Conservation (phyloP, 2,888 invertebrate genomes). For the Capitulum mitella region DNA sequence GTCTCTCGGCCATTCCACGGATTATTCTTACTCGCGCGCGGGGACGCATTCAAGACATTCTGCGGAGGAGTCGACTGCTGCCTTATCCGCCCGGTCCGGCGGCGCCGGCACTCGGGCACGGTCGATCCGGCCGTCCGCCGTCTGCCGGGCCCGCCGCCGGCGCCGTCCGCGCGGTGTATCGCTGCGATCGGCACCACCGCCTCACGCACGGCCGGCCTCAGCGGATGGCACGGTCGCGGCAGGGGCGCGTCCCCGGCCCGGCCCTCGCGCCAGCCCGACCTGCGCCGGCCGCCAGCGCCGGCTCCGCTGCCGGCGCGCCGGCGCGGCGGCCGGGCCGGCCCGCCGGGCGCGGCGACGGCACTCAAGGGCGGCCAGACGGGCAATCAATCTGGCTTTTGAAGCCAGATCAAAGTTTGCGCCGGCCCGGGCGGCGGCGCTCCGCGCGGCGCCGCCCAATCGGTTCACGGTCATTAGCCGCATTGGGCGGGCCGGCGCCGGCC, state of each 20-base stretch:
- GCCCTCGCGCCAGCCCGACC: neutral
- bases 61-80: no score
- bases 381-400: slow-evolving; percentile 26
- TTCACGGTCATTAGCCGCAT: neutral
- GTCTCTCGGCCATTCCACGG: no score
- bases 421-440: neutral
- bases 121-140: no score
- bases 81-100: no score
- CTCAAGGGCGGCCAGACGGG: neutral
- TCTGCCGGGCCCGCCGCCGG: no score
- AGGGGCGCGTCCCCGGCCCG: neutral
- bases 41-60: no score
- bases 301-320: neutral
- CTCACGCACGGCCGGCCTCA: no score
- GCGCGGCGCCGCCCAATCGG: neutral
- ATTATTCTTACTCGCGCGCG: no score
- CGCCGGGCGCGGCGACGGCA: neutral
- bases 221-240: no score
- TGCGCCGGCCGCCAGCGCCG: neutral
- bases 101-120: no score
- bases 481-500: neutral
- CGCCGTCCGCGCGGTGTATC: no score
- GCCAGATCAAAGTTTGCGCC: neutral
- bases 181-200: no score
- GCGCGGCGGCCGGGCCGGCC: neutral